phyloP scores from a whole-genome alignment of 2,797 vertebrate genomes.

The Acanthopagrus latus region DNA sequence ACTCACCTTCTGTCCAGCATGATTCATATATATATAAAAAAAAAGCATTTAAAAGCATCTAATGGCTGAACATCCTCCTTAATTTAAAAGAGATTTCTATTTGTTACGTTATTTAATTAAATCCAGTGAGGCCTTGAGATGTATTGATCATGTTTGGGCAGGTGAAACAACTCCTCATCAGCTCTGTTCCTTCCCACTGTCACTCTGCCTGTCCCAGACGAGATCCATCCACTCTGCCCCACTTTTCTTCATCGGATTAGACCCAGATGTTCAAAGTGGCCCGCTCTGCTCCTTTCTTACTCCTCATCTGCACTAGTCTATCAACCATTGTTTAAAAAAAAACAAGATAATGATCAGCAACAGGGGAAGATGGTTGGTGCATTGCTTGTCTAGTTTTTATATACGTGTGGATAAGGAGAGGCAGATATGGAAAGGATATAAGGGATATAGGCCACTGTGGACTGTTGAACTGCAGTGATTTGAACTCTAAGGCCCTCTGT shows the following conservation, averaged over 20 bases:
- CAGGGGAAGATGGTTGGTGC: slow-evolving; percentile 22
- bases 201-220: slow-evolving; percentile 83
- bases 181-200: slow-evolving; percentile 81
- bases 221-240: slow-evolving; percentile 82
- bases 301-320: slow-evolving; percentile 79
- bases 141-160: slow-evolving; percentile 72
- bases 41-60: slow-evolving; percentile 30
- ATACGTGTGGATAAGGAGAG: slow-evolving; percentile 76
- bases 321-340: slow-evolving; percentile 47
- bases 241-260: slow-evolving; percentile 75
- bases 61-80: slow-evolving; percentile 27
- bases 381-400: slow-evolving; percentile 37
- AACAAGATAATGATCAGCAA: slow-evolving; percentile 39
- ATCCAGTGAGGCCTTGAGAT: slow-evolving; percentile 53
- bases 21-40: slow-evolving; percentile 50
- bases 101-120: not conserved
- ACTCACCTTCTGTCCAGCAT: slow-evolving; percentile 68
- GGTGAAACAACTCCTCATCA: slow-evolving; percentile 73
- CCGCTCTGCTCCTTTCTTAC: slow-evolving; percentile 76
- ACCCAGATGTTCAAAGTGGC: slow-evolving; percentile 81
- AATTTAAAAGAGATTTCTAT: slow-evolving; percentile 24
- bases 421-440: slow-evolving; percentile 70
- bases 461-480: slow-evolving; percentile 69
- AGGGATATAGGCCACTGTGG: slow-evolving; percentile 76
- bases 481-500: slow-evolving; percentile 72